These are phyloP conservation scores for Aotus griseimembra DNA, from an alignment of 2,797 vertebrate genomes.

Conservation along the genomic window DNA sequence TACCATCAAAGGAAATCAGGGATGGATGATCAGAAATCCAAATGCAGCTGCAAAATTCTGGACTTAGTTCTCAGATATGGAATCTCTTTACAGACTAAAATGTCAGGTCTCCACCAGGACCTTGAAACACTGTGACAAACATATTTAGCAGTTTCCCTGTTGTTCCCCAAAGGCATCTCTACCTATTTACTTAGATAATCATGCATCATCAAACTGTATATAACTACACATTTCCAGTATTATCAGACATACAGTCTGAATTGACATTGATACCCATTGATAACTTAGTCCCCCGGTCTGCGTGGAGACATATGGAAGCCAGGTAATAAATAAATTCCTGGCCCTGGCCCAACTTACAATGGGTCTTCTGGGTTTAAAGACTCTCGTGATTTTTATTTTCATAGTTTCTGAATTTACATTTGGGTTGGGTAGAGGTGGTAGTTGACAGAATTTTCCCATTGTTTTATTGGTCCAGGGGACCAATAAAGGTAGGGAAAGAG, in stretches of 20 bases:
- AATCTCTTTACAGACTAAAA: neutral
- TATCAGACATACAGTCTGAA: neutral
- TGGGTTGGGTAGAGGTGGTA: neutral
- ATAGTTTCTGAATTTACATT: neutral
- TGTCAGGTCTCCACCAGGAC: neutral
- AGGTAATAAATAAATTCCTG: neutral
- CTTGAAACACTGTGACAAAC: neutral
- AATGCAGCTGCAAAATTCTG: neutral
- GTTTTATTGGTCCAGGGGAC: neutral
- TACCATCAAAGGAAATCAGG: neutral
- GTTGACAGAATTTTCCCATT: neutral
- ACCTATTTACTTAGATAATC: neutral
- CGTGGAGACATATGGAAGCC: neutral
- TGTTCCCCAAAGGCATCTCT: neutral
- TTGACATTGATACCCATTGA: neutral
- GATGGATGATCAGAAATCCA: neutral
- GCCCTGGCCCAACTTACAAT: neutral
- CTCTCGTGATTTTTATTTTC: neutral
- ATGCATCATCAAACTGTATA: neutral
- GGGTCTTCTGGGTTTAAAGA: neutral
- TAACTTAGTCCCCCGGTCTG: neutral
- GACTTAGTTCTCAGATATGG: neutral
- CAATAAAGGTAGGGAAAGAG: neutral
- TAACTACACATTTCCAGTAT: neutral
- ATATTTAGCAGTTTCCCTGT: neutral